Evolutionary conservation across 2,888 invertebrate species (phyloP).

Genomic region (Dermolepida albohirtum): DNA sequence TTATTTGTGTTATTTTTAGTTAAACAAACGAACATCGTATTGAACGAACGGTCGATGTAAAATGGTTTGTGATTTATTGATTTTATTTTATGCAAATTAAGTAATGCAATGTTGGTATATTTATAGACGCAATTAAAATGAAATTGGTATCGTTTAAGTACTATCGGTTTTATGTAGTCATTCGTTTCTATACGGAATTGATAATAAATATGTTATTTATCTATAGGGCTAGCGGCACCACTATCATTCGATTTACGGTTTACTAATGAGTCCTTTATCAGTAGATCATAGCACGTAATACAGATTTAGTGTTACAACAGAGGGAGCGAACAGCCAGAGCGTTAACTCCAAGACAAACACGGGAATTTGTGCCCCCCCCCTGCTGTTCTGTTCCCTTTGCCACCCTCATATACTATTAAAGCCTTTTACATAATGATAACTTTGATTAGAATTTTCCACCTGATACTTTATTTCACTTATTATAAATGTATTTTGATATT

Average conservation of each 20-base stretch:
- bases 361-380: neutral
- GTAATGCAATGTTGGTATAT: conserved; percentile 31
- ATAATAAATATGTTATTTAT: conserved; percentile 45
- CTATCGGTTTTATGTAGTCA: conserved; percentile 35
- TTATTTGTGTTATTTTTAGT: conserved; percentile 17
- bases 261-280: conserved; percentile 68
- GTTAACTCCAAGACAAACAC: conserved; percentile 61
- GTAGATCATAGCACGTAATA: conserved; percentile 65
- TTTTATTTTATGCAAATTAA: conserved; percentile 39
- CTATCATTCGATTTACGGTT: conserved; percentile 65
- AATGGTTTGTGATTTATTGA: conserved; percentile 31
- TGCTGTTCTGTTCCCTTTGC: conserved; percentile 13
- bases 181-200: conserved; percentile 14
- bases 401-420: conserved; percentile 29
- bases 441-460: conserved; percentile 37
- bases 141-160: conserved; percentile 17
- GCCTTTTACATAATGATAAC: conserved; percentile 8
- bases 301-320: conserved; percentile 65
- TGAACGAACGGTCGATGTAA: conserved; percentile 16
- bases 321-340: conserved; percentile 49
- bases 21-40: conserved; percentile 12
- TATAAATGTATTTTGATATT: conserved; percentile 44
- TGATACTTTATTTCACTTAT: conserved; percentile 43
- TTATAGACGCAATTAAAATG: conserved; percentile 32
- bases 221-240: conserved; percentile 53